phyloP scores from a whole-genome alignment of 2,113 vertebrate species.

The Haemorhous mexicanus region DNA sequence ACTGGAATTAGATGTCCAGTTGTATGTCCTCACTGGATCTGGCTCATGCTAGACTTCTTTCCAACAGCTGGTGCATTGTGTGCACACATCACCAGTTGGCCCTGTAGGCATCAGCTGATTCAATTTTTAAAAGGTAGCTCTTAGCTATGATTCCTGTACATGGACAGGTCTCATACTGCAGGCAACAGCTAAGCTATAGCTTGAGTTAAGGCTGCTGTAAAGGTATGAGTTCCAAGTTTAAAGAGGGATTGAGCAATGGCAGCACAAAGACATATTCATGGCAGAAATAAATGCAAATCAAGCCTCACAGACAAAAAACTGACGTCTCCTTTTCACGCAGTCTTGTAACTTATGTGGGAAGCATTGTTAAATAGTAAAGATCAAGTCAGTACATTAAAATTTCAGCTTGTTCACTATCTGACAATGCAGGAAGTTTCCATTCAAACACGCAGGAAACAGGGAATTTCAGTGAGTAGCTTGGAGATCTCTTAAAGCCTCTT shows the following conservation, averaged over 20 bases:
- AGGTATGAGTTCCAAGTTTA: neutral
- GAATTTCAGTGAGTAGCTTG: neutral
- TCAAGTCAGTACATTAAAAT: neutral
- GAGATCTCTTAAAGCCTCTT: neutral
- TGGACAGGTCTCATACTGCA: neutral
- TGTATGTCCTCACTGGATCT: neutral
- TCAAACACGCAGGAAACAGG: neutral
- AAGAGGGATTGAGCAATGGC: neutral
- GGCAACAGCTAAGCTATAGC: neutral
- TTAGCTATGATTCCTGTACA: neutral
- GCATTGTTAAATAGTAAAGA: neutral
- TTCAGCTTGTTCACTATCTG: neutral
- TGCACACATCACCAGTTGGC: neutral
- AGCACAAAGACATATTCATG: neutral
- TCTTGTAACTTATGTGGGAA: neutral
- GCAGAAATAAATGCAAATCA: neutral
- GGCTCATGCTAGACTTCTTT: neutral
- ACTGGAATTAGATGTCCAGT: neutral
- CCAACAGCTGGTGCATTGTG: neutral
- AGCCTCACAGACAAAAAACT: neutral
- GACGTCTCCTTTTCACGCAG: neutral
- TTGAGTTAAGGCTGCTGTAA: neutral
- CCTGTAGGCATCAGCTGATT: neutral
- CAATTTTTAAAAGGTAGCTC: neutral
- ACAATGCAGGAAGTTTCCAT: neutral